A percentile compares a stretch with the other conserved stretches of the same genome.
These are phyloP conservation scores for Atta colombica DNA, from an alignment of 1,140 invertebrate genomes.

Conservation along the genomic window DNA sequence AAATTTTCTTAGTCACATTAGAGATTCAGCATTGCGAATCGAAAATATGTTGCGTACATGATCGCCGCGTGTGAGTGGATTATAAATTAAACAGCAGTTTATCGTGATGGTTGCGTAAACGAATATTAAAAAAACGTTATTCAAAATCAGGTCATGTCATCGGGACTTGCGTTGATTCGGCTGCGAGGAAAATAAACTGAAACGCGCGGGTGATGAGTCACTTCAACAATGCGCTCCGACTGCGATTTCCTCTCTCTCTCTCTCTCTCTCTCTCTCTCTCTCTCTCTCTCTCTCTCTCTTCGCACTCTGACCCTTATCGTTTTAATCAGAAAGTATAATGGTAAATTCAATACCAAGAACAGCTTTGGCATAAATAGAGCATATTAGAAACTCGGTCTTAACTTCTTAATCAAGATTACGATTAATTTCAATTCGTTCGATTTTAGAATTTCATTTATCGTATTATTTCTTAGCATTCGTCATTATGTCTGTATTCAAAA, in stretches of 20 bases:
- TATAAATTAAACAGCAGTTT: constrained; percentile 15
- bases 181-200: constrained; percentile 64
- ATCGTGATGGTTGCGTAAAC: constrained; percentile 37
- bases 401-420: background rate
- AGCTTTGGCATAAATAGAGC: background rate
- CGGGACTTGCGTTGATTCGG: constrained; percentile 57
- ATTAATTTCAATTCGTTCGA: constrained; percentile 14
- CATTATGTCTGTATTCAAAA: background rate
- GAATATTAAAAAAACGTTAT: constrained; percentile 23
- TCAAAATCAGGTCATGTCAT: constrained; percentile 8
- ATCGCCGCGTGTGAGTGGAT: constrained; percentile 41
- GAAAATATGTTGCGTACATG: constrained; percentile 13
- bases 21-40: background rate
- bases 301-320: constrained; percentile 19
- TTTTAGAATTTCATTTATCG: constrained; percentile 12
- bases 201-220: constrained; percentile 58
- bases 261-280: background rate
- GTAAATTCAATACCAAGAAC: constrained; percentile 20
- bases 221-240: constrained; percentile 42
- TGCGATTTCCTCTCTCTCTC: background rate
- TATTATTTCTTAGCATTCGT: background rate
- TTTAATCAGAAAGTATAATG: constrained; percentile 54
- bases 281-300: too few species aligned
- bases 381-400: constrained; percentile 8
- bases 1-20: background rate